Conservation (phyloP, 2,113 vertebrate species). For the Eulemur macaco region DNA sequence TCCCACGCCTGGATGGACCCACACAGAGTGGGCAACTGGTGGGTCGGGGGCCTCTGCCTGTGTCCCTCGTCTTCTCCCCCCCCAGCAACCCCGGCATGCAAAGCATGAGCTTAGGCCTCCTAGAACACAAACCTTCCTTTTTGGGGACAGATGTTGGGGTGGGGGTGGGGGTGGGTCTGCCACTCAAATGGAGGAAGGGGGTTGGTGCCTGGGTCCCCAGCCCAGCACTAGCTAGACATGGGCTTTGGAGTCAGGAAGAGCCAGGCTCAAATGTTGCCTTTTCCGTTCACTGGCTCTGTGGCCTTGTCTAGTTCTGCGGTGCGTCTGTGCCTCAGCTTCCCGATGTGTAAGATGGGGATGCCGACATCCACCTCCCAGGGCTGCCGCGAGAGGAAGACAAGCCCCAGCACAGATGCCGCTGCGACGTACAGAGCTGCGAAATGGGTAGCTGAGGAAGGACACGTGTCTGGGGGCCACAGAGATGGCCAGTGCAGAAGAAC, state of each 20-base stretch:
- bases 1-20: neutral
- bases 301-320: neutral
- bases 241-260: constrained; percentile 3
- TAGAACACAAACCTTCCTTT: neutral
- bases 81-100: neutral
- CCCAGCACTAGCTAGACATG: neutral
- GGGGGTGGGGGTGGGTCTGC: neutral
- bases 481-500: neutral
- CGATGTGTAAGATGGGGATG: constrained; percentile 6
- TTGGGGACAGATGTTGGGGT: neutral
- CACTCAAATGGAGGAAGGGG: neutral
- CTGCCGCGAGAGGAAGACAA: constrained; percentile 15
- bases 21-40: neutral
- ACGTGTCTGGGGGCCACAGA: neutral
- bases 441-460: neutral
- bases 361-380: neutral
- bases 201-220: neutral
- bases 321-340: neutral
- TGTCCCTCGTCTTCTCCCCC: neutral
- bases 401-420: neutral
- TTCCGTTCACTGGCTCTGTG: neutral
- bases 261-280: neutral
- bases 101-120: neutral
- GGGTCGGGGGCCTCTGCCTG: neutral
- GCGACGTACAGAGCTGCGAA: neutral